Evolutionary conservation across 2,888 invertebrate genomes (phyloP).

Genomic region (Pilophorus perplexus): DNA sequence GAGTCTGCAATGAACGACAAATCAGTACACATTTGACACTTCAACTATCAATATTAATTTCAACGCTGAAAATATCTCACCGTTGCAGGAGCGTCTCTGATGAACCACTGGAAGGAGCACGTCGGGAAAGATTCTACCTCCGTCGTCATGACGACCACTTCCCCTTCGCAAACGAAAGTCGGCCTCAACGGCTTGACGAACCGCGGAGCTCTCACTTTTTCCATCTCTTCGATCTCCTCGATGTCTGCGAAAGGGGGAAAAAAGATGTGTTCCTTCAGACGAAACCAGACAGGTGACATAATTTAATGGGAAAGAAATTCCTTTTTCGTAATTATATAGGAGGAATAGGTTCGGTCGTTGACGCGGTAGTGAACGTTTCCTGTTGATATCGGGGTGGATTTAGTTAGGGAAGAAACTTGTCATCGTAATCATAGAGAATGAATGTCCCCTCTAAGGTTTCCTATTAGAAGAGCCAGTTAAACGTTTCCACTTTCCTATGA

Average conservation of each 20-base stretch:
- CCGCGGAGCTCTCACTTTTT: slow-evolving; percentile 65
- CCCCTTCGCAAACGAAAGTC: slow-evolving; percentile 67
- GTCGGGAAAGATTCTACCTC: slow-evolving; percentile 72
- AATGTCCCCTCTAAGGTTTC: too few relatives aligned
- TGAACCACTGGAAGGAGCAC: slow-evolving; percentile 85
- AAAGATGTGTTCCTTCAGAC: too few relatives aligned
- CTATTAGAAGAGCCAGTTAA: too few relatives aligned
- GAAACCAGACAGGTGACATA: too few relatives aligned
- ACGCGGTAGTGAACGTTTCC: too few relatives aligned
- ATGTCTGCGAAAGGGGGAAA: slow-evolving; percentile 45
- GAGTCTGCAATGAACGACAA: slow-evolving; percentile 53
- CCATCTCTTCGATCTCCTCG: slow-evolving; percentile 49
- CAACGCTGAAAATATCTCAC: slow-evolving; percentile 48
- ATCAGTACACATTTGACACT: background rate
- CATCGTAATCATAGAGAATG: too few relatives aligned
- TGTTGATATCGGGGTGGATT: too few relatives aligned
- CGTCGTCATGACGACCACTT: slow-evolving; percentile 75
- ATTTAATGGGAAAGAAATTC: too few relatives aligned
- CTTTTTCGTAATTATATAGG: too few relatives aligned
- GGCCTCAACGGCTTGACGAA: slow-evolving; percentile 72
- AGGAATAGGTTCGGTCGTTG: too few relatives aligned
- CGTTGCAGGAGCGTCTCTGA: slow-evolving; percentile 68
- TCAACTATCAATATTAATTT: background rate
- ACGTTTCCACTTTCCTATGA: too few relatives aligned
- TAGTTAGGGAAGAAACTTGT: too few relatives aligned